Evolutionary conservation across 2,888 invertebrate species (phyloP).

Genomic region (Epiblema foenella): DNA sequence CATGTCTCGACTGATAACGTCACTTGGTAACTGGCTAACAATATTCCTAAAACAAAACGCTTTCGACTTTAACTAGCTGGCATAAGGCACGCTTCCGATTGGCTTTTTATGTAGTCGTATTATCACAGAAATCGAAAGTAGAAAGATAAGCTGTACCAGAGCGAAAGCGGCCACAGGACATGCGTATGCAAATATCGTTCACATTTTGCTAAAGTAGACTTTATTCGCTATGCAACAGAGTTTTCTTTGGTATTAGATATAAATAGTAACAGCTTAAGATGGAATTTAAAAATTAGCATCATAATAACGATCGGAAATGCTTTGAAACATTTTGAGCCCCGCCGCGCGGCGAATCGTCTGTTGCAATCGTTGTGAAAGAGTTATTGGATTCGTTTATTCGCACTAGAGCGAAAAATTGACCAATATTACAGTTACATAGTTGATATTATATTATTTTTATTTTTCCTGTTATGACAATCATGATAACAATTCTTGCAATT

Average conservation of each 20-base stretch:
- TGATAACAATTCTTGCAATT: too few species aligned
- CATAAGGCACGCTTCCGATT: neutral
- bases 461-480: too few species aligned
- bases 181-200: conserved; percentile 32
- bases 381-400: conserved; percentile 23
- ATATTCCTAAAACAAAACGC: neutral
- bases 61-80: neutral
- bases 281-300: conserved; percentile 33
- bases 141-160: conserved; percentile 33
- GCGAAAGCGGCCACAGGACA: conserved; percentile 27
- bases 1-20: conserved; percentile 28
- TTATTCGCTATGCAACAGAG: neutral
- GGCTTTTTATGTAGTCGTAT: neutral
- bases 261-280: neutral
- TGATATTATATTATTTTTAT: too few species aligned
- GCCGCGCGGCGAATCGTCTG: conserved; percentile 26
- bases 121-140: conserved; percentile 37
- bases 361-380: conserved; percentile 23
- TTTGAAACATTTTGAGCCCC: conserved; percentile 23
- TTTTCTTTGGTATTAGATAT: neutral
- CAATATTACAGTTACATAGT: too few species aligned
- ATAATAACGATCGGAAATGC: conserved; percentile 32
- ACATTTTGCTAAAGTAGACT: neutral
- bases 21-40: conserved; percentile 14
- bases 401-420: conserved; percentile 22